Evolutionary conservation across 1,140 invertebrate species (phyloP), one percentile per base, ranked within the genome.

Genomic region (silkworm (Bombyx mori)): DNA sequence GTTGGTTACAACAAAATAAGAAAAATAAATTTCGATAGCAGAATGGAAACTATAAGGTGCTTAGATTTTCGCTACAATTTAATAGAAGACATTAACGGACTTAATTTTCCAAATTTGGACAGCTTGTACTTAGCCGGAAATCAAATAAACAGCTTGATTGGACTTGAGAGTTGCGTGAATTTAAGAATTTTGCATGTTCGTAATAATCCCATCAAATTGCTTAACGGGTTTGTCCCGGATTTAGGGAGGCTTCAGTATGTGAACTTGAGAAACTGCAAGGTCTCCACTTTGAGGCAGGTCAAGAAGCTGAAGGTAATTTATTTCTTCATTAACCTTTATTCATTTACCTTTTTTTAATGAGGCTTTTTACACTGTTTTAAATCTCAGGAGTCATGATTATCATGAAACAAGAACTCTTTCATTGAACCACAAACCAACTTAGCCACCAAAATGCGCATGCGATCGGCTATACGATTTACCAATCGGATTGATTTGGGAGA

Each of bases 211-310:
- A 88, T 91, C 43, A 79, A 72, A 51, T 73, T 83, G 48, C 63
- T 91, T 6, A 73, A 86, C 56, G 88, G 89, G 18, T 90, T 90
- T 63, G 69, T 77, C 42, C 61, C 66, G 7, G 59, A 58, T 1
- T 53, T 88, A 26, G 73, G 61, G 45, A 88, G 88, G 57, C 65
- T 91, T 3, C 77, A 78, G 43, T 91, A 91, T 61, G 47, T 91
- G 5, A 91, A 91, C 77, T 59, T 90, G 58, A 63, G 90, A 35
- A 85, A 85, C 43, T 90, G 89, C 55, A 88, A 81, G 65, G 85
- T 91, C 6, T 66, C 64, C 7, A 85, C 88, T 18, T 66, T 89
- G 49, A 82, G 73, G 58, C 86, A 90, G 74, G 75, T 90, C 2
- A 88, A 87, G 60, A 90, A 90, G 61, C 66, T 91, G 50, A 66